Base-by-base conservation (phyloP, 2,113 vertebrate species). In the Amphilophus citrinellus region DNA sequence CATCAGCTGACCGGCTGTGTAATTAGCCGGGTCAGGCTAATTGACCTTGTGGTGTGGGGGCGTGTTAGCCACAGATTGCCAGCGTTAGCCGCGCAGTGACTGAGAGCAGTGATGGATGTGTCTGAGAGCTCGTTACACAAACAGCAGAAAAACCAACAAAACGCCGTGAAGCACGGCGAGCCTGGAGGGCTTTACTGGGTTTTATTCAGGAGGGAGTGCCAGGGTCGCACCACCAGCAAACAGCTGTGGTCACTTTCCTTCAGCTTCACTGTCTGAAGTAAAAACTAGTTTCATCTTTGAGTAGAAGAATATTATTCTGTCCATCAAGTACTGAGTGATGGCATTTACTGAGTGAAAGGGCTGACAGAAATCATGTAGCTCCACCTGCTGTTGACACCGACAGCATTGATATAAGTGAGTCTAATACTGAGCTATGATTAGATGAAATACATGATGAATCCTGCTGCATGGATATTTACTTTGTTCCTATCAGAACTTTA, bases 1-100 rank as follows among this genome's bases (percentile, higher is more conserved):
- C 71, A 68, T 62, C 18, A 7, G 47, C 61, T 59, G 35, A 30
- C 20, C 10, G 20, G 30, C 4, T 78, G 59, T 63, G 76, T 89
- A 92, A 94, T 94, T 93, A 94, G 82, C 60, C 8, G 6, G 92
- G 93, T 94, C 91, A 89, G 80, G 63, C 86, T 87, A 88, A 93
- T 93, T 93, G 93, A 93, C 93, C 92, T 89, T 84, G 89, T 77
- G 78, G 60, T 14, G 82, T 57, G 57, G 42, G 83, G 78, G 60
- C n/a, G 76, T 75, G 83, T 94, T 92, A 92, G 93, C 80, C 32
- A 10, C 80, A 86, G 88, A 91, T 88, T 90, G 92, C 90, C 84
- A 91, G 56, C 84, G 77, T 91, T 90, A 90, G 92, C 78, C 7
- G 2, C 0, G 24, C 76, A 7, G 86, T 44, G 84, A 42, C 56